Conservation (phyloP, 2,888 invertebrate species). For the Lasioglossum marginatum region DNA sequence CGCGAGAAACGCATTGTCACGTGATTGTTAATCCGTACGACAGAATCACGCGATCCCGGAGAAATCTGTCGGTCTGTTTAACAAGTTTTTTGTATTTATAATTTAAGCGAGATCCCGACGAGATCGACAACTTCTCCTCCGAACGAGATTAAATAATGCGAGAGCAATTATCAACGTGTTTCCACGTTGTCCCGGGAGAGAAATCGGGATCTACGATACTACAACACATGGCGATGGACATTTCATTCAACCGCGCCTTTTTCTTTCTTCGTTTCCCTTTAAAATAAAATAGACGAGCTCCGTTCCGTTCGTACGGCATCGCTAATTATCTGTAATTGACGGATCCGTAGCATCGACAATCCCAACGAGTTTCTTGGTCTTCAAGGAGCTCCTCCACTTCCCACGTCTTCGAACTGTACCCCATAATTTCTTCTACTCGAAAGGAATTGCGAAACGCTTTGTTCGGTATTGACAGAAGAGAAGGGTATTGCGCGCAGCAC, state of each 20-base stretch:
- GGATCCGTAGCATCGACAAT: constrained; percentile 40
- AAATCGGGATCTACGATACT: constrained; percentile 6
- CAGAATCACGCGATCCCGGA: constrained; percentile 58
- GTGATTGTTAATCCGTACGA: constrained; percentile 61
- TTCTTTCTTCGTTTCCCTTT: not conserved
- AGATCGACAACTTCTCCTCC: not conserved
- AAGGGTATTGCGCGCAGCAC: constrained; percentile 51
- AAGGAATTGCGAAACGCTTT: constrained; percentile 66
- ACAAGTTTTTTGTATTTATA: constrained; percentile 31
- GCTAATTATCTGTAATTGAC: constrained; percentile 55
- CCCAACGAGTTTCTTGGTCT: constrained; percentile 58
- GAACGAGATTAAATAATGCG: constrained; percentile 1
- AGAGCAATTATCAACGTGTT: not conserved
- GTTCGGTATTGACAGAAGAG: constrained; percentile 58
- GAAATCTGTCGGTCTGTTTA: constrained; percentile 58
- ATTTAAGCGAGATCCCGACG: constrained; percentile 20
- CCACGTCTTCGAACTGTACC: constrained; percentile 59
- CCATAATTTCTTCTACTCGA: constrained; percentile 65
- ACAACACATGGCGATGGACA: not conserved
- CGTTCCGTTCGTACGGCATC: constrained; percentile 16
- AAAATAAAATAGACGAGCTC: constrained; percentile 11
- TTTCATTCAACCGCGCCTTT: not conserved
- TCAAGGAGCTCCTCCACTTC: constrained; percentile 57
- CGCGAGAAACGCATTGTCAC: constrained; percentile 71
- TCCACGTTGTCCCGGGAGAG: not conserved